A percentile compares a stretch with the other conserved stretches of the same genome.
phyloP scores from a whole-genome alignment of 37 sponge, comb jelly and placozoan species.

The Spongilla lacustris region DNA sequence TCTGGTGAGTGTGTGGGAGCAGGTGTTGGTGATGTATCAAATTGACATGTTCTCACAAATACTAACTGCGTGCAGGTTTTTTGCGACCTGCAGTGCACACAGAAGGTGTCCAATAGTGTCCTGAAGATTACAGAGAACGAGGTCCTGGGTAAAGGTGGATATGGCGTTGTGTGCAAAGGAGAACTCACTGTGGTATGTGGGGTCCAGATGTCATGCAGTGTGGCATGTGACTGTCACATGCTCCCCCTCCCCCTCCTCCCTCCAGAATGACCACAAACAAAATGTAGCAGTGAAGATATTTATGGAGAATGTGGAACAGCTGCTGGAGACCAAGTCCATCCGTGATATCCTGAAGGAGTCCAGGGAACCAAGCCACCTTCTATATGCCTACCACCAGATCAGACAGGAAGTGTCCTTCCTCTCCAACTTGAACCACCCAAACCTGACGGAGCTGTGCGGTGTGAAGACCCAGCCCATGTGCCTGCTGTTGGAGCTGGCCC shows the following conservation, averaged over 20 bases:
- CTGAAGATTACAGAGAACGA: slow-evolving; percentile 17
- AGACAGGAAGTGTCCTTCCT: slow-evolving; percentile 55
- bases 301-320: slow-evolving; percentile 1
- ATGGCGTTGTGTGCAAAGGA: slow-evolving; percentile 62
- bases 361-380: slow-evolving; percentile 1
- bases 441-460: slow-evolving; percentile 38
- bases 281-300: slow-evolving; percentile 56
- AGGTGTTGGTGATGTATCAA: too few relatives aligned
- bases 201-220: too few relatives aligned
- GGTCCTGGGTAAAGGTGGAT: slow-evolving; percentile 52
- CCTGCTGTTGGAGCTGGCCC: slow-evolving; percentile 76
- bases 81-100: not conserved
- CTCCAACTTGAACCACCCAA: slow-evolving; percentile 35
- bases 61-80: not conserved
- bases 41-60: not conserved
- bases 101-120: not conserved
- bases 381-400: slow-evolving; percentile 33
- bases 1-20: slow-evolving; percentile 30
- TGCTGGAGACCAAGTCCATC: not conserved
- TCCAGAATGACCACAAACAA: not conserved
- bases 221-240: not conserved
- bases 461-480: slow-evolving; percentile 44
- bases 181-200: not conserved
- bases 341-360: slow-evolving; percentile 4
- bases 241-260: too few relatives aligned